Percentiles rank a stretch among this genome's conserved stretches.
phyloP scores from a whole-genome alignment of 2,888 invertebrate species.

The Koerneria pararmatus region DNA sequence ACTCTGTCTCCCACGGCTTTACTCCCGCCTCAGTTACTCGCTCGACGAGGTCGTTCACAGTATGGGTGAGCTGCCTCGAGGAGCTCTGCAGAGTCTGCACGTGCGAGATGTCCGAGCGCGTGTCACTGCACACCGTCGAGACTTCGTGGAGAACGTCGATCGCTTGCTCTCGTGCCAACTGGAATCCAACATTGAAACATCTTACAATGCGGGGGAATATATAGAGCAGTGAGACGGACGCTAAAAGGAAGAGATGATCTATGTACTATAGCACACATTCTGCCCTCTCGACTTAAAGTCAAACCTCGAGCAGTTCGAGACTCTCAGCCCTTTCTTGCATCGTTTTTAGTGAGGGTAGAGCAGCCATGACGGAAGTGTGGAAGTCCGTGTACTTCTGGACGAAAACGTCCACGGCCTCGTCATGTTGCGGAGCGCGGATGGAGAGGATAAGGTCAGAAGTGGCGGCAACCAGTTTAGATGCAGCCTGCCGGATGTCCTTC shows the following conservation, averaged over 20 bases:
- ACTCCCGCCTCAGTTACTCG: constrained; percentile 82
- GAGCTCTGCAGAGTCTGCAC: constrained; percentile 40
- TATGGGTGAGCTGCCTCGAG: constrained; percentile 34
- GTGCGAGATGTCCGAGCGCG: constrained; percentile 25
- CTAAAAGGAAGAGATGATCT: no score
- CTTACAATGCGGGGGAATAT: no score
- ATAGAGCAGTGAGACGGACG: no score
- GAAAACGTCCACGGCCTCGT: constrained; percentile 46
- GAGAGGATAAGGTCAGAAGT: constrained; percentile 72
- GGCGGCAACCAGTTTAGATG: constrained; percentile 78
- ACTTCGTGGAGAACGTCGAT: constrained; percentile 38
- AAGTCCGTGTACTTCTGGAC: constrained; percentile 46
- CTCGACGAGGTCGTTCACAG: constrained; percentile 77
- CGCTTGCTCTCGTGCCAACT: constrained; percentile 40
- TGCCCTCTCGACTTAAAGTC: constrained; percentile 11
- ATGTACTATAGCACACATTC: no score
- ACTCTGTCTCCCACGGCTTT: constrained; percentile 91
- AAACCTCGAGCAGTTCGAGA: constrained; percentile 11
- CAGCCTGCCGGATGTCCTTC: constrained; percentile 78
- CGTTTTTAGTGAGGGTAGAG: constrained; percentile 11
- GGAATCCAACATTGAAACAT: constrained; percentile 22
- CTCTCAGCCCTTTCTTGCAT: constrained; percentile 10
- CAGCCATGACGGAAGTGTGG: constrained; percentile 35
- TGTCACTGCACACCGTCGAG: constrained; percentile 29
- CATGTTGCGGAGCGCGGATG: constrained; percentile 39